Evolutionary conservation across 2,113 vertebrate genomes (phyloP).

Genomic region (Brachyhypopomus occidentalis): DNA sequence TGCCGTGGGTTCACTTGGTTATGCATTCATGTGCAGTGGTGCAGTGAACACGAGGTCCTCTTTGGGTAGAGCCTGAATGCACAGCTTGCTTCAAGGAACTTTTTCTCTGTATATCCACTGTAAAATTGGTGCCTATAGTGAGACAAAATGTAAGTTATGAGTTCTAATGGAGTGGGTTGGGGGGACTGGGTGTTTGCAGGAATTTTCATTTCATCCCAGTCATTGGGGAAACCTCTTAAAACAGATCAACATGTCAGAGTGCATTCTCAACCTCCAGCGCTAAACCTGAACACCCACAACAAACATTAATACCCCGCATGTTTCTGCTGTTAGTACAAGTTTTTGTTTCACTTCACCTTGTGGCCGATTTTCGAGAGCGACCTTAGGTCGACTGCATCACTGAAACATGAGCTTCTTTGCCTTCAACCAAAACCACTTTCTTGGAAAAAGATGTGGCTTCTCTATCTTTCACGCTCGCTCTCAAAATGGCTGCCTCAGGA

Average conservation of each 20-base stretch:
- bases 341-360: slow-evolving; percentile 23
- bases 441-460: neutral
- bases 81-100: neutral
- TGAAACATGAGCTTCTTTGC: slow-evolving; percentile 18
- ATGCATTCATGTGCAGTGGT: slow-evolving; percentile 16
- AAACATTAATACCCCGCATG: neutral
- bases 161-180: slow-evolving; percentile 10
- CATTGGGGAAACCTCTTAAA: slow-evolving; percentile 7
- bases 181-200: neutral
- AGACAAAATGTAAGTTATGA: neutral
- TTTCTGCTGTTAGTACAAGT: neutral
- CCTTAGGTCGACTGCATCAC: neutral
- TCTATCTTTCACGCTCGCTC: neutral
- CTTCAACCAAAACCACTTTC: slow-evolving; percentile 1
- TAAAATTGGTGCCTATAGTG: neutral
- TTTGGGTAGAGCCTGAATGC: neutral
- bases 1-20: slow-evolving; percentile 24
- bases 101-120: neutral
- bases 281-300: slow-evolving; percentile 16
- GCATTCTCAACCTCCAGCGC: slow-evolving; percentile 19
- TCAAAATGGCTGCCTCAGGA: neutral
- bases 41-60: neutral
- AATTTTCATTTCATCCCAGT: slow-evolving; percentile 13
- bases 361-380: slow-evolving; percentile 11
- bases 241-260: slow-evolving; percentile 13